Evolutionary conservation across 2,797 vertebrate species (phyloP), one percentile per base, ranked within the genome.

Genomic region (Hylomyscus alleni): DNA sequence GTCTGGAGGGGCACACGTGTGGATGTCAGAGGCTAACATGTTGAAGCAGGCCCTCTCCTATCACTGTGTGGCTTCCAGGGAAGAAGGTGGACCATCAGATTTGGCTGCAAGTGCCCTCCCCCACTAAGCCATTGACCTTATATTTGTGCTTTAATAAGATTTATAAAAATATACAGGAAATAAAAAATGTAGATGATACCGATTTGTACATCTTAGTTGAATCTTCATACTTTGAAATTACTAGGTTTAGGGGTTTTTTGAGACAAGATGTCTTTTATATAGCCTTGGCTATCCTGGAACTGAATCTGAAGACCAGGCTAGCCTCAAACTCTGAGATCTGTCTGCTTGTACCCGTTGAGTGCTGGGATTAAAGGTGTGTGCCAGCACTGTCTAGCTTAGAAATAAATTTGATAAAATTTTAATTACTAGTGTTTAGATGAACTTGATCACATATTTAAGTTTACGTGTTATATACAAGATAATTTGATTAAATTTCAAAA

Each of bases 391-490:
- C 17, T 47, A 29, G 10, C 31, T 90, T 88, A 34, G 40, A 92
- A 89, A 13, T 52, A 15, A 89, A 89, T 92, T 88, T 60, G 84
- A 69, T 90, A 80, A 83, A 47, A 11, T 62, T 81, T 80, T 93
- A 93, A 56, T 15, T 89, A 50, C 65, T 86, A 31, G 44, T 62
- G 9, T 77, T 89, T 26, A n/a, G 14, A 96, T 84, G 78, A 78
- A 83, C 29, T 75, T 88, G n/a, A 76, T 87, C 75, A 19, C 14
- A 67, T 60, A 50, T 72, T 34, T 89, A 83, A 17, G 26, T 93
- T 72, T 52, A 47, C 94, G 40, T 50, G 67, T 67, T 34, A 54
- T 47, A 72, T 67, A 6, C 15, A 76, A 81, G 47, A 89, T 13
- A 47, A 87, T 77, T 81, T 69, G 60, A 52, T 56, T 56, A 26